Percentiles rank a stretch among this genome's conserved stretches.
These are phyloP conservation scores for Dendrolimus punctatus DNA, from an alignment of 1,140 invertebrate species.

Conservation along the genomic window DNA sequence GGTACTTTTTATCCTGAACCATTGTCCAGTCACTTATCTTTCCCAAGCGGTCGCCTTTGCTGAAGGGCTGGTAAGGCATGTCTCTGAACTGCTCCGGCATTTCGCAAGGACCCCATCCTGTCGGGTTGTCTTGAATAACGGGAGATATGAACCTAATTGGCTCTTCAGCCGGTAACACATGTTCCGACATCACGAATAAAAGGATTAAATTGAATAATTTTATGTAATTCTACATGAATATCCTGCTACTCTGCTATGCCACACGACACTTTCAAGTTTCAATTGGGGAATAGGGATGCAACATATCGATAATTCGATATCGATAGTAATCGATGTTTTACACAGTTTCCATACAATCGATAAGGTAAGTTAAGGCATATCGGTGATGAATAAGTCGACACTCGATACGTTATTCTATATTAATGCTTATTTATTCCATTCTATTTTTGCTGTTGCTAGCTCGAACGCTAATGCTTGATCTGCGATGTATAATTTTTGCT, in stretches of 20 bases:
- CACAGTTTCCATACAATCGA: no score
- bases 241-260: constrained; percentile 23
- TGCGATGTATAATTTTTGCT: no score
- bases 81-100: constrained; percentile 96
- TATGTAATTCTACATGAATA: constrained; percentile 12
- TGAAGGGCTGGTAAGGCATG: constrained; percentile 98
- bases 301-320: no score
- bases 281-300: no score
- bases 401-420: no score
- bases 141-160: constrained; percentile 76
- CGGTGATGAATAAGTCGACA: no score
- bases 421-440: no score
- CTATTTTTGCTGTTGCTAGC: no score
- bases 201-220: constrained; percentile 8
- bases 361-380: no score
- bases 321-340: no score
- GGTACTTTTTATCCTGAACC: constrained; percentile 95
- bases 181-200: constrained; percentile 50
- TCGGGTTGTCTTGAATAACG: constrained; percentile 89
- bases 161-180: constrained; percentile 64
- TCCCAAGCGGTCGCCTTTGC: constrained; percentile 96
- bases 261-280: constrained; percentile 41
- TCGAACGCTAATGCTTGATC: no score
- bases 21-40: constrained; percentile 99
- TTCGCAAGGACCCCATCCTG: constrained; percentile 96